Evolutionary conservation across 2,888 invertebrate species (phyloP).

Genomic region (Epistrophe grossulariae): DNA sequence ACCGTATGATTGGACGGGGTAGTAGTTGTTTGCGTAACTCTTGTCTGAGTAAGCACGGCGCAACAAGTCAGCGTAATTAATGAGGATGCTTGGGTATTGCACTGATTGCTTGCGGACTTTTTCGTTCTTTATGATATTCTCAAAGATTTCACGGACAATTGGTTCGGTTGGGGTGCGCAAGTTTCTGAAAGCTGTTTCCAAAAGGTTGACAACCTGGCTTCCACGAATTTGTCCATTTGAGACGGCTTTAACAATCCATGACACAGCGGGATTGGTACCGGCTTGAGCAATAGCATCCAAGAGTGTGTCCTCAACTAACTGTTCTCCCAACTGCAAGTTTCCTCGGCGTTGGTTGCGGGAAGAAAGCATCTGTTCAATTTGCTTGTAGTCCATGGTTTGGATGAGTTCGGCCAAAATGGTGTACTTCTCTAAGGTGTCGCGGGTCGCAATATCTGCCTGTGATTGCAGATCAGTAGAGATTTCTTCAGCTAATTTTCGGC

Average conservation of each 20-base stretch:
- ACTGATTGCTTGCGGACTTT: constrained; percentile 85
- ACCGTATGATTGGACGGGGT: constrained; percentile 88
- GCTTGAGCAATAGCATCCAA: constrained; percentile 88
- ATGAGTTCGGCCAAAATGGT: constrained; percentile 86
- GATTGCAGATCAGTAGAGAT: constrained; percentile 87
- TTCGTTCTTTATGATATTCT: constrained; percentile 85
- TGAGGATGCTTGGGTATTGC: constrained; percentile 86
- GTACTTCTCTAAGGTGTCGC: constrained; percentile 87
- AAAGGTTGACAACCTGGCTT: constrained; percentile 86
- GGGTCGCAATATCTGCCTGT: constrained; percentile 85
- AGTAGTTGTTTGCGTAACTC: constrained; percentile 85
- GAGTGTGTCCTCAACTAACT: constrained; percentile 86
- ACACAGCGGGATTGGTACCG: constrained; percentile 89
- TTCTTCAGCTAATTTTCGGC: constrained; percentile 84
- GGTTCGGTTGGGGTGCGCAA: constrained; percentile 66
- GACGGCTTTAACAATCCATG: constrained; percentile 87
- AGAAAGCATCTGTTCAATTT: constrained; percentile 85
- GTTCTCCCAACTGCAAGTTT: constrained; percentile 81
- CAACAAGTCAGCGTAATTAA: constrained; percentile 86
- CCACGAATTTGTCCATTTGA: constrained; percentile 84
- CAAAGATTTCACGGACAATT: constrained; percentile 71
- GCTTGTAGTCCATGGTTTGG: constrained; percentile 86
- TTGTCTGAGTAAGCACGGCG: constrained; percentile 87
- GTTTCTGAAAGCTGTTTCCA: constrained; percentile 82
- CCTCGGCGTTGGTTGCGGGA: constrained; percentile 81